Conservation (phyloP, 2,888 invertebrate genomes). For the Brachyopa scutellaris region DNA sequence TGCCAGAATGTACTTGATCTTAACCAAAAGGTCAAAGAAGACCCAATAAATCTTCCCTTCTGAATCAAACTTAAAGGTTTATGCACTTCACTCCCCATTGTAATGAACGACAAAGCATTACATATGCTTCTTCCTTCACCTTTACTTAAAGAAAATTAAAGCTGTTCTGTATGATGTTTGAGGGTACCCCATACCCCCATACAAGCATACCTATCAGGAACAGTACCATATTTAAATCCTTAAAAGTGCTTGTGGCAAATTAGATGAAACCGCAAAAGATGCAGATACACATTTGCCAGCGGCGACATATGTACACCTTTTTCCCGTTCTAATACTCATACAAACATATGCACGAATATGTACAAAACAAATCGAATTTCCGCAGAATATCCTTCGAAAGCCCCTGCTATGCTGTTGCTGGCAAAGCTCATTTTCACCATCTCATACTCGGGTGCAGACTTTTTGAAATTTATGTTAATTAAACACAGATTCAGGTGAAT, state of each 20-base stretch:
- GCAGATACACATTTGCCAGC: conserved; percentile 48
- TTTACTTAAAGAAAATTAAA: too few species aligned
- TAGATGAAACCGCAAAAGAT: conserved; percentile 70
- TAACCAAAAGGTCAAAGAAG: too few species aligned
- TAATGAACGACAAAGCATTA: too few species aligned
- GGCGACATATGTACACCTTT: conserved; percentile 46
- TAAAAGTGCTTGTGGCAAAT: conserved; percentile 62
- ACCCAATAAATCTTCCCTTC: too few species aligned
- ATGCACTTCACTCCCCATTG: too few species aligned
- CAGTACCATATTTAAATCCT: conserved; percentile 53
- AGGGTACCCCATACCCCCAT: not conserved
- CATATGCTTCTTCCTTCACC: too few species aligned
- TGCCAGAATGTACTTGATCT: too few species aligned
- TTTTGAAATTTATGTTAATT: conserved; percentile 70
- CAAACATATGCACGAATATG: not conserved
- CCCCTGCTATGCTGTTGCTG: conserved; percentile 13
- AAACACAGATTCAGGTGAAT: conserved; percentile 64
- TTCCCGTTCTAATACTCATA: not conserved
- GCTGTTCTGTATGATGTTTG: too few species aligned
- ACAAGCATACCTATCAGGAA: not conserved
- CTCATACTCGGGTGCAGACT: not conserved
- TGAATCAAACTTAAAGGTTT: too few species aligned
- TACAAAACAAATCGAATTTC: conserved; percentile 59
- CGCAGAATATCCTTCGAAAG: conserved; percentile 50
- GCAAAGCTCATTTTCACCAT: not conserved